These are phyloP conservation scores for Xiphophorus maculatus DNA, from an alignment of 2,113 vertebrate genomes.

Conservation along the genomic window DNA sequence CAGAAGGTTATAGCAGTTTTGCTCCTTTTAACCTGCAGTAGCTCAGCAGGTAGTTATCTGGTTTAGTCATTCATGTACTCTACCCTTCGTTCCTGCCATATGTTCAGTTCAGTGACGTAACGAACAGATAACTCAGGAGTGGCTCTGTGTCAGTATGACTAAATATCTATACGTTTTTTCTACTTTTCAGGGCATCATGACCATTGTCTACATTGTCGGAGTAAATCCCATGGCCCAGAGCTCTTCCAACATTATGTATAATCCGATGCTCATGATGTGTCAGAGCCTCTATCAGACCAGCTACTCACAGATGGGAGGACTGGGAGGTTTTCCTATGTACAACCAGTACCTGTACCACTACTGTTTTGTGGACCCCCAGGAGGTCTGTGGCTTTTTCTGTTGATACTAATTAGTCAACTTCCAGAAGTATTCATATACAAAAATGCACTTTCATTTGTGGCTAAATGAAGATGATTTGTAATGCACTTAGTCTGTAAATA, in stretches of 20 bases:
- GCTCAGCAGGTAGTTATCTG: neutral
- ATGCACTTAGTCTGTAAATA: too few species aligned
- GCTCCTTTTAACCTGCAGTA: neutral
- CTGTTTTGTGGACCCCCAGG: constrained; percentile 92
- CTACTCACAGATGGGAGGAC: constrained; percentile 74
- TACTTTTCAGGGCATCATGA: constrained; percentile 83
- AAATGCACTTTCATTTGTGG: neutral
- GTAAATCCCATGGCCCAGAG: constrained; percentile 89
- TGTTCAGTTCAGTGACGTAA: constrained; percentile 26
- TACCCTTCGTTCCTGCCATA: constrained; percentile 3
- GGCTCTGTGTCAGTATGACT: neutral
- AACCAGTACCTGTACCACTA: constrained; percentile 94
- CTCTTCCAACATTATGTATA: constrained; percentile 81
- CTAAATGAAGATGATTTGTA: too few species aligned
- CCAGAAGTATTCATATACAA: neutral
- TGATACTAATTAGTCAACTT: constrained; percentile 1
- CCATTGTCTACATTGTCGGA: constrained; percentile 87
- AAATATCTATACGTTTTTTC: neutral
- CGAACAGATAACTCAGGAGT: neutral
- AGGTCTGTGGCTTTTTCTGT: constrained; percentile 75
- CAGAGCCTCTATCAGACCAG: constrained; percentile 80
- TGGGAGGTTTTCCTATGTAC: constrained; percentile 74
- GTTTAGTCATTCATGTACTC: neutral
- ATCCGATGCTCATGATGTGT: constrained; percentile 85
- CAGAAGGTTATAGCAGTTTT: too few species aligned